Percentiles rank a stretch among this genome's conserved stretches.
phyloP scores from a whole-genome alignment of 2,797 vertebrate genomes.

The Huso huso region DNA sequence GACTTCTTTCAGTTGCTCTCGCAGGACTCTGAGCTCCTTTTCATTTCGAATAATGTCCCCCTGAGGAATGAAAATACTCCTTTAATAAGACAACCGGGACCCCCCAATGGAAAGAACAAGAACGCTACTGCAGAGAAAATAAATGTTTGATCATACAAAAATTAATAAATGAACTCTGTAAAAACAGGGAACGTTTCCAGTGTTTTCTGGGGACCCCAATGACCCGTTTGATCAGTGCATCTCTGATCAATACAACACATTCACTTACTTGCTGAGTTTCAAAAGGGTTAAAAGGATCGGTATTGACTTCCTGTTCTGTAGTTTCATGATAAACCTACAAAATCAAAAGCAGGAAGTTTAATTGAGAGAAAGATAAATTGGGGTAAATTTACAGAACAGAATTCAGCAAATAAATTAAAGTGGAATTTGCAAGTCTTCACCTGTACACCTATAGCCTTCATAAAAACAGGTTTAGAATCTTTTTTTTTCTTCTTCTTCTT shows the following conservation, averaged over 20 bases:
- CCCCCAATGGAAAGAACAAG: too few species aligned
- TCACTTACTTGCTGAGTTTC: slow-evolving; percentile 71
- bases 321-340: slow-evolving; percentile 52
- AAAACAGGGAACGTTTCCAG: too few species aligned
- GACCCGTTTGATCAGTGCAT: too few species aligned
- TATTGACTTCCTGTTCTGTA: slow-evolving; percentile 65
- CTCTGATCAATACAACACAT: too few species aligned
- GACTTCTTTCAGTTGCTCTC: slow-evolving; percentile 52
- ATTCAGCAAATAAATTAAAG: too few species aligned
- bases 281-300: slow-evolving; percentile 60
- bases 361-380: too few species aligned
- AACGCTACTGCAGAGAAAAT: too few species aligned
- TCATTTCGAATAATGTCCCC: slow-evolving; percentile 67
- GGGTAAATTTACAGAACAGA: too few species aligned
- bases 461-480: background rate
- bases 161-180: too few species aligned
- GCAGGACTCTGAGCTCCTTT: slow-evolving; percentile 47
- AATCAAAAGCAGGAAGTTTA: background rate
- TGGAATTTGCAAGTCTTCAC: slow-evolving; percentile 20
- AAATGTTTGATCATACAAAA: too few species aligned
- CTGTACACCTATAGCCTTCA: slow-evolving; percentile 33
- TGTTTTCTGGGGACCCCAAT: too few species aligned
- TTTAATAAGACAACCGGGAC: background rate
- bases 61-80: slow-evolving; percentile 39
- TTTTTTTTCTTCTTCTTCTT: background rate